Base-by-base conservation (phyloP, 2,797 vertebrate species). In the Tapirus indicus region DNA sequence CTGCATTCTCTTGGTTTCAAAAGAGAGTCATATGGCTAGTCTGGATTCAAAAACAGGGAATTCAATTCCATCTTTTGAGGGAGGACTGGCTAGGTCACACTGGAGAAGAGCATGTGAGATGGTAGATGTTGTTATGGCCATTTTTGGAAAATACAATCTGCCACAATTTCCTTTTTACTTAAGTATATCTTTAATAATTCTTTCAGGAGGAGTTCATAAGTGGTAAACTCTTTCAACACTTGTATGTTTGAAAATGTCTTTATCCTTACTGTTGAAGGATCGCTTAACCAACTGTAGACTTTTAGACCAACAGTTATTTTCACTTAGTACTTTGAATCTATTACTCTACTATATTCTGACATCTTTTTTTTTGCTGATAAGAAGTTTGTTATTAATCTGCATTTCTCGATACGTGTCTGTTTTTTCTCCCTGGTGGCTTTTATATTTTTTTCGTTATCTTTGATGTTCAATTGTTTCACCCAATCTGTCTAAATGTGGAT, bases 361-460 rank as follows among this genome's bases (percentile, higher is more conserved):
- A 82, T 82, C 54, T 62, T 29, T 74, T 38, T 38, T 91, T 71
- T 88, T 79, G n/a, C 35, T 74, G 74, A 56, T 66, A 90, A 72
- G 60, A 84, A 78, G 6, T 66, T 86, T 77, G 14, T 27, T 88
- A 97, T 64, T 83, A 90, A 64, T 79, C 62, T 58, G 66, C 23
- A 72, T 93, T 83, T 96, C 58, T 80, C 69, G 25, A 75, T 52
- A 80, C 3, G 8, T 44, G 60, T 35, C 25, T 66, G 11, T 35
- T 72, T 44, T 68, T n/a, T 35, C 77, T 23, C 29, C 6, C 2
- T 35, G 11, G 47, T 23, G 88, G 41, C 27, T 74, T 82, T 89
- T 89, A 79, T 72, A 83, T 64, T 41, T 72, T 52, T 90, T 88
- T 88, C 41, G 68, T 88, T 83, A 64, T 21, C 27, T 88, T 86